Evolutionary conservation across 2,888 invertebrate species (phyloP), one percentile per base, ranked within the genome.

Genomic region (Cerceris rybyensis): DNA sequence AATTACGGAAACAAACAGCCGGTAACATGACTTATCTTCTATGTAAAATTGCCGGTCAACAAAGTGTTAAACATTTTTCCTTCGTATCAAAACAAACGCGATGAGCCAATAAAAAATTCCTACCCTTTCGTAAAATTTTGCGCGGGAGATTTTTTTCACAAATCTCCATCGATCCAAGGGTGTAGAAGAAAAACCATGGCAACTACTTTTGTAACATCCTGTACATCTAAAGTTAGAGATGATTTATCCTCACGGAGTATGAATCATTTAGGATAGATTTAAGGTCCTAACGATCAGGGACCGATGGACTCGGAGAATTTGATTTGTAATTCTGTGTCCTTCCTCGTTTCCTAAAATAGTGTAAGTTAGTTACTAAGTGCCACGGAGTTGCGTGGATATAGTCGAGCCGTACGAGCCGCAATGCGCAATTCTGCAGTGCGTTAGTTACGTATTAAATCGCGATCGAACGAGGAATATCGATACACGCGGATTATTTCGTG

Each of bases 211-310:
- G n/a, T n/a, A n/a, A n/a, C n/a, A n/a, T n/a, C n/a, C n/a, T n/a
- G n/a, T n/a, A 69, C 64, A 60, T 57, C 76, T 65, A 77, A 77
- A 77, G 69, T 77, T 77, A 77, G 76, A 52, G 43, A 52, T 77
- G 76, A 74, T 77, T 74, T 77, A 77, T 65, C 9, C 60, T 39
- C 52, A 55, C 57, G 74, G 74, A 55, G 65, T 77, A 74, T 77
- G 74, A 77, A 77, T 77, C 76, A 77, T 74, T 77, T 77, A 69
- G 68, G 76, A 77, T 77, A 65, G 73, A 73, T 77, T 77, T 77
- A 77, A 69, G 76, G 60, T 17, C 74, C 60, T 74, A 69, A 67
- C 58, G 75, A 64, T 64, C 68, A 58, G 57, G 74, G 63, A 55
- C 13, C 60, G 64, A 71, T 55, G 64, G 63, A 69, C 54, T 9